Evolutionary conservation across 2,888 invertebrate species (phyloP).

Genomic region (Aphidius colemani): DNA sequence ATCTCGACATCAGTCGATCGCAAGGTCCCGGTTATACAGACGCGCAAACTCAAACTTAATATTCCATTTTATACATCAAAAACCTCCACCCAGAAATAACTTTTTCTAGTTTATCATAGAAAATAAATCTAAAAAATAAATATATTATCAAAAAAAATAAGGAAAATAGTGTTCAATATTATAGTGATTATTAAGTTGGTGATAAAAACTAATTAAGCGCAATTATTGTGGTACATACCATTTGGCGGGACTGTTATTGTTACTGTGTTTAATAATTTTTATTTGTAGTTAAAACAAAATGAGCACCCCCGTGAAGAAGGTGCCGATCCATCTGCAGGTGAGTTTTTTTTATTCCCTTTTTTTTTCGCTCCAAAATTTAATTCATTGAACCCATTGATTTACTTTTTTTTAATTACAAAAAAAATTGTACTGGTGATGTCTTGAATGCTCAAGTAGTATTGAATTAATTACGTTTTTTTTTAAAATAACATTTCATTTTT

Average conservation of each 20-base stretch:
- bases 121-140: no score
- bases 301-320: constrained; percentile 90
- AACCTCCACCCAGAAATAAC: no score
- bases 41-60: constrained; percentile 38
- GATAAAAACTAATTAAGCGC: background rate
- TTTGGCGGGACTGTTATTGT: background rate
- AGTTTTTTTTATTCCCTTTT: constrained; percentile 43
- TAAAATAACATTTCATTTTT: no score
- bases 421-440: no score
- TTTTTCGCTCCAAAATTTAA: no score
- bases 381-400: no score
- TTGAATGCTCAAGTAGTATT: no score
- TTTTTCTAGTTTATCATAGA: no score
- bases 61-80: constrained; percentile 3
- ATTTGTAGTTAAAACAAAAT: constrained; percentile 56
- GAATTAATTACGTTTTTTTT: no score
- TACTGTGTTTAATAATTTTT: background rate
- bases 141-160: background rate
- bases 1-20: constrained; percentile 46
- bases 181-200: background rate
- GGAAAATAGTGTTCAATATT: no score
- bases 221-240: background rate
- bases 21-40: constrained; percentile 35
- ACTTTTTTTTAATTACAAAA: no score
- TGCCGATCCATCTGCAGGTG: constrained; percentile 92